These are phyloP conservation scores for Leptinotarsa rubiginosa DNA, from an alignment of 2,888 invertebrate genomes.

Conservation along the genomic window DNA sequence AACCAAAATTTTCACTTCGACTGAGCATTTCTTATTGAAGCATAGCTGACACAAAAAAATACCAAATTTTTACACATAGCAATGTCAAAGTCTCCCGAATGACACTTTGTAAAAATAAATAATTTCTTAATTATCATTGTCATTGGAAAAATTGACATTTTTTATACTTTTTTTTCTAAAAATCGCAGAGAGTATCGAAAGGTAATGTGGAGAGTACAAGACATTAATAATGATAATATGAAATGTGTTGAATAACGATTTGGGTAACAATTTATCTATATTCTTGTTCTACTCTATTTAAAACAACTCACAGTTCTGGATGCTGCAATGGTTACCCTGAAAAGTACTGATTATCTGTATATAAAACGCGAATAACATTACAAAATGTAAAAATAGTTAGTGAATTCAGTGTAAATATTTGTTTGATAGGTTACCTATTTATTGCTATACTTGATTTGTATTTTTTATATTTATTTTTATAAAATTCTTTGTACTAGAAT, in stretches of 20 bases:
- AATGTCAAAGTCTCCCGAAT: too few species aligned
- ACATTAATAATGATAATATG: neutral
- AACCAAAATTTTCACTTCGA: too few species aligned
- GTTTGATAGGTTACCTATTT: slow-evolving; percentile 37
- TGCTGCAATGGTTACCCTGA: slow-evolving; percentile 47
- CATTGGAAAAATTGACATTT: too few species aligned
- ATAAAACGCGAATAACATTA: slow-evolving; percentile 17
- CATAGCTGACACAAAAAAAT: too few species aligned
- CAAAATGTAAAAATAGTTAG: slow-evolving; percentile 26
- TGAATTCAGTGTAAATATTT: slow-evolving; percentile 38
- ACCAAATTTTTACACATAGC: too few species aligned
- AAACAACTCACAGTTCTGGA: neutral
- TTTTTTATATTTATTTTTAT: slow-evolving; percentile 45
- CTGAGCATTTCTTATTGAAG: too few species aligned
- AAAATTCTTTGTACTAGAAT: slow-evolving; percentile 28
- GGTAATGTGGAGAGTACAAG: too few species aligned
- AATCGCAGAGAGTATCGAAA: too few species aligned
- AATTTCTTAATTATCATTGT: too few species aligned
- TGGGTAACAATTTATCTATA: neutral
- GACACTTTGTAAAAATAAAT: too few species aligned
- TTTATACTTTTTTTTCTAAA: too few species aligned
- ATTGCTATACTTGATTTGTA: slow-evolving; percentile 38
- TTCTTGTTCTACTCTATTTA: neutral
- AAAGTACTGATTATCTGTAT: slow-evolving; percentile 50
- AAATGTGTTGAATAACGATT: neutral